Evolutionary conservation across 2,888 invertebrate species (phyloP).

Genomic region (Troides helena): DNA sequence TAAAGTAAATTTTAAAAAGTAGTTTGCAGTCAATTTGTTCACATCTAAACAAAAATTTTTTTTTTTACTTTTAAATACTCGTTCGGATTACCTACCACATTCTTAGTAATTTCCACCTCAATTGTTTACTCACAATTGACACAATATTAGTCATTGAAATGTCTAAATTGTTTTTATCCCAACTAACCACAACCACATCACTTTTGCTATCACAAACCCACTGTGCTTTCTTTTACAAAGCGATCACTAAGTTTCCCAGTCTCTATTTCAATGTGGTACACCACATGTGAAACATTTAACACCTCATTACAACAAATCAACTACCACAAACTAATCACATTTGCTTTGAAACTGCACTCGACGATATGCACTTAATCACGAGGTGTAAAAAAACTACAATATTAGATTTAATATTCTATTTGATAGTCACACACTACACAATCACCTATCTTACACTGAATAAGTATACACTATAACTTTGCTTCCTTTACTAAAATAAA

Average conservation of each 20-base stretch:
- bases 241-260: constrained; percentile 23
- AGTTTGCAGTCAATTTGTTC: neutral
- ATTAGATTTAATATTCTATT: constrained; percentile 73
- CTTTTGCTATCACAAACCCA: constrained; percentile 26
- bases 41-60: no score
- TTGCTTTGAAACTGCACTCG: constrained; percentile 46
- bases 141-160: neutral
- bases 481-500: constrained; percentile 48
- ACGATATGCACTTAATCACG: constrained; percentile 57
- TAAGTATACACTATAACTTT: constrained; percentile 60
- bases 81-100: neutral
- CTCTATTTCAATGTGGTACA: neutral
- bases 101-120: neutral
- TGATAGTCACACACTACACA: constrained; percentile 76
- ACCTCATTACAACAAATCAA: constrained; percentile 7
- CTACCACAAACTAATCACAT: constrained; percentile 21
- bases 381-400: constrained; percentile 77
- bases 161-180: neutral
- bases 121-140: neutral
- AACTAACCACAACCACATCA: constrained; percentile 24
- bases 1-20: neutral
- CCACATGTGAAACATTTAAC: constrained; percentile 4
- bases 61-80: neutral
- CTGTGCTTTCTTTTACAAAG: constrained; percentile 14
- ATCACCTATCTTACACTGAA: constrained; percentile 72